phyloP scores from a whole-genome alignment of 2,888 invertebrate species.

The Aleiodes alternator region DNA sequence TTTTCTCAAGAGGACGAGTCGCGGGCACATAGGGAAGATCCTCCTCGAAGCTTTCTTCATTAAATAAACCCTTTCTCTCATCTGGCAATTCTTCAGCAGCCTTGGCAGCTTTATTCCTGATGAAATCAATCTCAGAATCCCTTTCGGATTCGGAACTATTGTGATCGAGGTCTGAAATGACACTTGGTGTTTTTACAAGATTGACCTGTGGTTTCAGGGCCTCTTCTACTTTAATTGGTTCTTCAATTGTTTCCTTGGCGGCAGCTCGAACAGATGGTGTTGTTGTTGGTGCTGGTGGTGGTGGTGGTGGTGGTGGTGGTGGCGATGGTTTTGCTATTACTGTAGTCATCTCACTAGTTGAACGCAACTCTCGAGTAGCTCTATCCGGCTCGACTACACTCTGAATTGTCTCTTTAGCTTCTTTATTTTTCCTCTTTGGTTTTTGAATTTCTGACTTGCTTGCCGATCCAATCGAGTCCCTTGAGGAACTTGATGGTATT shows the following conservation, averaged over 20 bases:
- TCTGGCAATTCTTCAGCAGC: conserved; percentile 79
- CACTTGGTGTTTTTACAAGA: conserved; percentile 65
- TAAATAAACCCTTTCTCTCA: conserved; percentile 86
- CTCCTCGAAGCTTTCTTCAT: conserved; percentile 89
- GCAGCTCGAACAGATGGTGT: conserved; percentile 26
- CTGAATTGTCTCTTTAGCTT: conserved; percentile 53
- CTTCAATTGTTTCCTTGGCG: not conserved
- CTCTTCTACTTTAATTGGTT: conserved; percentile 20
- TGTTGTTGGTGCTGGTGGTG: conserved; percentile 42
- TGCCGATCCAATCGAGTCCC: conserved; percentile 61
- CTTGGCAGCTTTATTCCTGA: conserved; percentile 76
- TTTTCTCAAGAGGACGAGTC: conserved; percentile 90
- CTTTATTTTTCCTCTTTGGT: conserved; percentile 67
- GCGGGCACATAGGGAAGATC: conserved; percentile 92
- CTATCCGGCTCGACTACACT: not conserved
- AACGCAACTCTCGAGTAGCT: conserved; percentile 6
- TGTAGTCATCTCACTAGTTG: conserved; percentile 55
- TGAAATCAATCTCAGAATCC: conserved; percentile 80
- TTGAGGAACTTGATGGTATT: conserved; percentile 57
- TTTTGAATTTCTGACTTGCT: conserved; percentile 63
- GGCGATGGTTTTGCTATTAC: conserved; percentile 62
- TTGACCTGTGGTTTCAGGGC: conserved; percentile 48
- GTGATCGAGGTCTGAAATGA: conserved; percentile 70
- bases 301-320: no score
- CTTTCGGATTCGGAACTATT: conserved; percentile 83